Percentiles rank a stretch among this genome's conserved stretches.
Evolutionary conservation across 2,797 vertebrate species (phyloP).

Genomic region (Anguilla obscura): DNA sequence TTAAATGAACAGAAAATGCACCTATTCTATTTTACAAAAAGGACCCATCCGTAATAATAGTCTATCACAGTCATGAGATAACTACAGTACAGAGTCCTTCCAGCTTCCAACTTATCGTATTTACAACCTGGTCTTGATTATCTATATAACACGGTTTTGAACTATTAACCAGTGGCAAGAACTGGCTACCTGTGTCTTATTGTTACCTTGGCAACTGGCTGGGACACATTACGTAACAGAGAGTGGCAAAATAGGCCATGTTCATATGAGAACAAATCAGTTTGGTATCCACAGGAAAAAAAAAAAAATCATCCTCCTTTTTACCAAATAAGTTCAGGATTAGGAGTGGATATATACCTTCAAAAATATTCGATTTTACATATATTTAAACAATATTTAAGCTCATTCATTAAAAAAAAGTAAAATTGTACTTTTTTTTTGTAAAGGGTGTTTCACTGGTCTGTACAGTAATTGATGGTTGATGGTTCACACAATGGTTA

Average conservation of each 20-base stretch:
- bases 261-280: neutral
- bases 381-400: neutral
- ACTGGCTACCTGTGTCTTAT: slow-evolving; percentile 17
- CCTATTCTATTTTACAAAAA: neutral
- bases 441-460: neutral
- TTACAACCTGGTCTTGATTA: slow-evolving; percentile 4
- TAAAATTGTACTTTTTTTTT: neutral
- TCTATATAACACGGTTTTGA: slow-evolving; percentile 1
- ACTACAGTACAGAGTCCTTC: neutral
- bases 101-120: neutral
- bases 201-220: slow-evolving; percentile 14
- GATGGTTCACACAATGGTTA: neutral
- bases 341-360: neutral
- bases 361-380: neutral
- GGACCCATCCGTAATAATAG: neutral
- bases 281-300: neutral
- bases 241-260: neutral
- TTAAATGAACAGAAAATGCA: slow-evolving; percentile 10
- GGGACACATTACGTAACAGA: neutral
- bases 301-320: neutral
- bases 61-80: neutral
- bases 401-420: slow-evolving; percentile 7
- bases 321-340: neutral
- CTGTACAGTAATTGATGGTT: neutral
- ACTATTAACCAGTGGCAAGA: neutral